Conservation (phyloP, 2,797 vertebrate species). For the Lophius americanus region DNA sequence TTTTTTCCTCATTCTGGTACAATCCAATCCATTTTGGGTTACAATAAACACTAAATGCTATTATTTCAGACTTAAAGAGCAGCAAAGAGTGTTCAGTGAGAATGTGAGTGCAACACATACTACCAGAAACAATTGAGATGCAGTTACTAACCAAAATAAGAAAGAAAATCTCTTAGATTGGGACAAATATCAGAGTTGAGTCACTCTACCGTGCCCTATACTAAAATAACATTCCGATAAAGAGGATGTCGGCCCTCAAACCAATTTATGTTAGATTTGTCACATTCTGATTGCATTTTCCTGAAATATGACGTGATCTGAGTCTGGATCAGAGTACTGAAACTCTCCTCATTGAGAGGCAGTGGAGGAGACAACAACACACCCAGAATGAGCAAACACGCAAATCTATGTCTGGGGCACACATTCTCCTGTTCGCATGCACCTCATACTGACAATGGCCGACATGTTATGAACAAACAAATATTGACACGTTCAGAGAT, state of each 20-base stretch:
- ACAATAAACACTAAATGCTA: background rate
- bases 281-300: conserved; percentile 32
- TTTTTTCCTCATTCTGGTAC: conserved; percentile 1
- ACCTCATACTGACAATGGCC: conserved; percentile 65
- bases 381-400: conserved; percentile 76
- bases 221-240: conserved; percentile 23
- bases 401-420: conserved; percentile 79
- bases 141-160: conserved; percentile 11
- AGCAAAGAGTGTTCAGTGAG: conserved; percentile 29
- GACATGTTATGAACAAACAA: conserved; percentile 64
- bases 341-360: conserved; percentile 60
- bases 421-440: conserved; percentile 78
- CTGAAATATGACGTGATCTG: conserved; percentile 17
- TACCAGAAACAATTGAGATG: conserved; percentile 28
- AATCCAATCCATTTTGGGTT: conserved; percentile 11
- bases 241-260: conserved; percentile 19
- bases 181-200: conserved; percentile 35
- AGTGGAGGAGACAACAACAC: conserved; percentile 45
- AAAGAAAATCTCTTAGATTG: conserved; percentile 24
- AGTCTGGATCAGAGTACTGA: conserved; percentile 51
- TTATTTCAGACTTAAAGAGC: no score
- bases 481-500: conserved; percentile 66
- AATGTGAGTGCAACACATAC: conserved; percentile 23
- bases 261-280: conserved; percentile 38
- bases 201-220: conserved; percentile 32